Evolutionary conservation across 2,113 vertebrate genomes (phyloP).

Genomic region (Daubentonia madagascariensis): DNA sequence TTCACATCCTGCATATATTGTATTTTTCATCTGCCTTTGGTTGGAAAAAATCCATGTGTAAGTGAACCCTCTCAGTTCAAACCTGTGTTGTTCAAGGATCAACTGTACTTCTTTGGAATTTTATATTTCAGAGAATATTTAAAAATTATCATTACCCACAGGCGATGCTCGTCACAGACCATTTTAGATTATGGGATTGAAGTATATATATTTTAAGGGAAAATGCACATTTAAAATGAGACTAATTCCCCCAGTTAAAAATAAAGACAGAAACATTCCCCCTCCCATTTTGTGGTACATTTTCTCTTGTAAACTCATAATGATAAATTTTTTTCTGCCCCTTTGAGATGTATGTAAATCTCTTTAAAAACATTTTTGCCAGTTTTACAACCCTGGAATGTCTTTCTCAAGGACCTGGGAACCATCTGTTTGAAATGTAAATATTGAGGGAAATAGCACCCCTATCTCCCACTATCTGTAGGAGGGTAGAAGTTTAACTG

Average conservation of each 20-base stretch:
- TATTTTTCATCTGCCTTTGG: no score
- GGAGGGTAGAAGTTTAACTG: neutral
- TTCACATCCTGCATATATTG: no score
- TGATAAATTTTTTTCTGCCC: neutral
- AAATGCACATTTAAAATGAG: neutral
- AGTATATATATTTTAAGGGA: neutral
- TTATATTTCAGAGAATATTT: neutral
- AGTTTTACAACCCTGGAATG: slow-evolving; percentile 17
- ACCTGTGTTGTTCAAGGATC: neutral
- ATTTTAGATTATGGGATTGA: neutral
- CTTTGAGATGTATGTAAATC: neutral
- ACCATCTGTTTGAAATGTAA: neutral
- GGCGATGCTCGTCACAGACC: neutral
- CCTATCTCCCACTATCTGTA: neutral
- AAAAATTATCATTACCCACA: neutral
- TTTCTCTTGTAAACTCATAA: neutral
- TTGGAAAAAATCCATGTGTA: no score
- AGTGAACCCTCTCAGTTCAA: neutral
- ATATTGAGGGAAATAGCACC: neutral
- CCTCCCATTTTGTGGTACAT: neutral
- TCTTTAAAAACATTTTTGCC: neutral
- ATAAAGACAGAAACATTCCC: neutral
- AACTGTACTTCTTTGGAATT: neutral
- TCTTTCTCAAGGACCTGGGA: neutral
- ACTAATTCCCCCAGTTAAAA: neutral